Evolutionary conservation across 1,140 invertebrate genomes (phyloP).

Genomic region (Ditylenchus dipsaci): DNA sequence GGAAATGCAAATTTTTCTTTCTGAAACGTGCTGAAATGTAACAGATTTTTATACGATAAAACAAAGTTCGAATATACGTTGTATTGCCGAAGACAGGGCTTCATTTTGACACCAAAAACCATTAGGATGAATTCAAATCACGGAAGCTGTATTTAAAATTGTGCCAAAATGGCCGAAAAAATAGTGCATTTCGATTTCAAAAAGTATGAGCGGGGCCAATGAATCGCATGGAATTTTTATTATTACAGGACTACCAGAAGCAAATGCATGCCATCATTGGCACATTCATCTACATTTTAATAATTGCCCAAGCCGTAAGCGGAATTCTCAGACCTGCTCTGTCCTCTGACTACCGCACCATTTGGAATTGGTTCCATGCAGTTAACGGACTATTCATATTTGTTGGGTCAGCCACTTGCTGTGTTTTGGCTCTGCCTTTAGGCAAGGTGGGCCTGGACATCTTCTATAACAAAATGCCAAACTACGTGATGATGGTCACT

Average conservation of each 20-base stretch:
- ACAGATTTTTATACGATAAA: no score
- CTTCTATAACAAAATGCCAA: neutral
- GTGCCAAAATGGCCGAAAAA: no score
- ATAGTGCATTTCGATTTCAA: no score
- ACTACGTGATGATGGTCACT: neutral
- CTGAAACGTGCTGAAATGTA: no score
- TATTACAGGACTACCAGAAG: neutral
- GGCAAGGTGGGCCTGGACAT: neutral
- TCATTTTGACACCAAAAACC: no score
- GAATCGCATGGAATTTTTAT: neutral
- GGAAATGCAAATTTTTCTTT: no score
- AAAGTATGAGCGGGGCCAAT: no score
- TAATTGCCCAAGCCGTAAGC: neutral
- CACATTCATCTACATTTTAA: neutral
- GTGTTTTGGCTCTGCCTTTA: neutral
- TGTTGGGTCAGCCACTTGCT: neutral
- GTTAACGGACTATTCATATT: neutral
- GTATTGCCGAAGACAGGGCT: no score
- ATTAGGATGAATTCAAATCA: no score
- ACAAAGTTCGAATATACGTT: no score
- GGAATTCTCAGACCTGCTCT: neutral
- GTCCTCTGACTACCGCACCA: neutral
- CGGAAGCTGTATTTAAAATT: no score
- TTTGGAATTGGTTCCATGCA: neutral
- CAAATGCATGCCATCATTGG: constrained; percentile 1